Base-by-base conservation (phyloP, 2,888 invertebrate species). In the Papilio elwesi region DNA sequence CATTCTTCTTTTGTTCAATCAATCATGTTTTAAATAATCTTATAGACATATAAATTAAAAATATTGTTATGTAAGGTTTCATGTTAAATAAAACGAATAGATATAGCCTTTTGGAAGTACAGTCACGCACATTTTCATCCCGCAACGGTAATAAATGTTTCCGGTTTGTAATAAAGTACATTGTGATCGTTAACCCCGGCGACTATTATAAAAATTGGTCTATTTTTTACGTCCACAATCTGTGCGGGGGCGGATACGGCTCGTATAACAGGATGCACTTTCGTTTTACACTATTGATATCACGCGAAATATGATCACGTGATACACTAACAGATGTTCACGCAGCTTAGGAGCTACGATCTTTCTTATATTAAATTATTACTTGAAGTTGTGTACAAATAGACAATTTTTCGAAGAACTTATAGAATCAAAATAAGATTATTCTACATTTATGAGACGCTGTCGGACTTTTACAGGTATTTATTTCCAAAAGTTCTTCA, bases 231-330 rank as follows among this genome's bases (percentile, higher is more conserved):
- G 79, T 82, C 83, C 78, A 83, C 90, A 85, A 88, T 88, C 90
- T 86, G 87, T 85, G 87, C 84, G 90, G 80, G 89, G 93, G 92
- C 92, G 93, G 93, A 92, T 91, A 90, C 89, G 87, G 86, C 80
- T 93, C 93, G 78, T 89, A 91, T 93, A 92, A 92, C 93, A 92
- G 93, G 92, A 93, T 92, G 90, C 85, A 84, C 86, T 91, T 85
- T 88, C 86, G 83, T 86, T 82, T 80, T 82, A 80, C 80, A 82
- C 82, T 83, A 82, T 86, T 87, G 84, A 87, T 90, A 90, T 88
- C 89, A 90, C 85, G 89, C 89, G 85, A 90, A 90, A 90, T 88
- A 78, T 82, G 81, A 82, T 87, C 87, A 88, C 86, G 88, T 87
- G 87, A 90, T 88, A 85, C 80, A 74, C 75, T 77, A 86, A 85